Percentiles rank a stretch among this genome's conserved stretches.
These are phyloP conservation scores for Cherax destructor DNA, from an alignment of 1,140 invertebrate genomes.

Conservation along the genomic window DNA sequence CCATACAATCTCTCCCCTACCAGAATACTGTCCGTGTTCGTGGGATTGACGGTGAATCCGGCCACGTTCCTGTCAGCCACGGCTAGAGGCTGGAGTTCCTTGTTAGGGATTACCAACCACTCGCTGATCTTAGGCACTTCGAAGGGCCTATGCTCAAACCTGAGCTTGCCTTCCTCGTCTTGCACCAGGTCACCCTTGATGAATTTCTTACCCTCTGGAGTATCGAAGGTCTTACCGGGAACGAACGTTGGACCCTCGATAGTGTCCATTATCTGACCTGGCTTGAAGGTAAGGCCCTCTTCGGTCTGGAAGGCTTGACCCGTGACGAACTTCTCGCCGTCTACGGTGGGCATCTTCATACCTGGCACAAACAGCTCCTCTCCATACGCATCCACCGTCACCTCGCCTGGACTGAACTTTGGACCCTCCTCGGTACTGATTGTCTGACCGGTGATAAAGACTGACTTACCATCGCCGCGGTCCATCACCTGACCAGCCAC, in stretches of 20 bases:
- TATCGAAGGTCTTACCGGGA: slow-evolving; percentile 67
- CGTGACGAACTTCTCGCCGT: slow-evolving; percentile 81
- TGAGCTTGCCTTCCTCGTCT: slow-evolving; percentile 60
- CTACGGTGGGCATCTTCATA: slow-evolving; percentile 80
- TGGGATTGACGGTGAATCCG: slow-evolving; percentile 69
- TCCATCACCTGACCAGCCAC: slow-evolving; percentile 84
- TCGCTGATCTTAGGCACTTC: slow-evolving; percentile 58
- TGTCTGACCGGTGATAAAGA: slow-evolving; percentile 80
- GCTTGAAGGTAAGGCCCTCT: slow-evolving; percentile 80
- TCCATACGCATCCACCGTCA: slow-evolving; percentile 74
- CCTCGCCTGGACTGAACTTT: slow-evolving; percentile 82
- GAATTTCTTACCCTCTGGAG: slow-evolving; percentile 69
- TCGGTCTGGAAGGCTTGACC: slow-evolving; percentile 83
- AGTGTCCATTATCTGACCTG: slow-evolving; percentile 76
- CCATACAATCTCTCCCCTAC: slow-evolving; percentile 63
- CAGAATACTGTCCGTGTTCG: slow-evolving; percentile 54
- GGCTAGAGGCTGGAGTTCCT: slow-evolving; percentile 66
- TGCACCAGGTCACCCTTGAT: slow-evolving; percentile 68
- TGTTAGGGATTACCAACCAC: slow-evolving; percentile 66
- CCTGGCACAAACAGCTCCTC: slow-evolving; percentile 82
- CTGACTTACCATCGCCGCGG: slow-evolving; percentile 77
- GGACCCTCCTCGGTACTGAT: slow-evolving; percentile 80
- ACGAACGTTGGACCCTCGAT: slow-evolving; percentile 69
- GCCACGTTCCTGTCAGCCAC: slow-evolving; percentile 61
- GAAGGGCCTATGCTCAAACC: slow-evolving; percentile 61